Base-by-base conservation (phyloP, 1,140 invertebrate genomes). In the Magallana gigas region DNA sequence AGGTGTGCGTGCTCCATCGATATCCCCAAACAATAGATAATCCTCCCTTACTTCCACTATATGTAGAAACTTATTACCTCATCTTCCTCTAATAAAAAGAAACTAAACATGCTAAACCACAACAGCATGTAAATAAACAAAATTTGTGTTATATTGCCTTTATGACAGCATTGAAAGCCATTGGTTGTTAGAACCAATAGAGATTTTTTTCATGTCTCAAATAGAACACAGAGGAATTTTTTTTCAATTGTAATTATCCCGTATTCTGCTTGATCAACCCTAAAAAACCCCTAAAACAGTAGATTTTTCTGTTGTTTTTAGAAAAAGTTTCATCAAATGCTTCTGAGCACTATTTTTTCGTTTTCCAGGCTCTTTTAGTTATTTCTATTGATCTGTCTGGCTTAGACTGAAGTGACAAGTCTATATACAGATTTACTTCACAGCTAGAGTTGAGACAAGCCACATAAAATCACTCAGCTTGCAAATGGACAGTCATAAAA, bases 341-440 rank as follows among this genome's bases (percentile, higher is more conserved):
- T 76, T 29, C 68, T 48, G 5, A 4, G 36, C 36, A 48, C 36
- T 3, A 48, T 48, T 48, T 76, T 29, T 76, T 64, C 8, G 60
- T 64, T 64, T 18, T 29, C 36, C 36, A 48, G 36, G 68, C 8
- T 29, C 68, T 76, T 76, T 76, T 9, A 29, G 68, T 76, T 76
- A 76, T 29, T 12, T 29, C 8, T 76, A 76, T 76, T 76, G 68
- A 76, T 76, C 23, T 76, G 68, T 76, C 68, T 76, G 68, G 68
- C 68, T 29, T 11, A 76, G 23, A 29, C 68, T 29, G 23, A 76
- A 12, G 68, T 76, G 68, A 76, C 68, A 76, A 76, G 68, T 76
- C 68, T 76, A 76, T 76, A 76, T 76, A 76, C 68, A 76, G 68
- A 76, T 76, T 76, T 76, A 76, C 68, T 76, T 76, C 68, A 76